Evolutionary conservation across 2,113 vertebrate species (phyloP), one percentile per base, ranked within the genome.

Genomic region (Elephantulus edwardii): DNA sequence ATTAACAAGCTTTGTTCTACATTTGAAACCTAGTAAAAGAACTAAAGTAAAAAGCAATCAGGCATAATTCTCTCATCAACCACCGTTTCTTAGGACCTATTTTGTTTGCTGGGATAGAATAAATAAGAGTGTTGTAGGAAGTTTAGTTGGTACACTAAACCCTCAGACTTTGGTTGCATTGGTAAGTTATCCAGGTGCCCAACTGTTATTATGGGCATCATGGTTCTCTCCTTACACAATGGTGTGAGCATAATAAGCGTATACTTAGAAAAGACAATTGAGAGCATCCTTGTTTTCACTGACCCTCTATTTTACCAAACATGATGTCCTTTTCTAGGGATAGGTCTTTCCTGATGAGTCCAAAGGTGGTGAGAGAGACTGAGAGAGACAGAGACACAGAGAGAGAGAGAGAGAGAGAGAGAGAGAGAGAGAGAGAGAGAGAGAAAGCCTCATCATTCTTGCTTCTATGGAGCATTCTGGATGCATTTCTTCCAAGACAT

Each of bases 1-100:
- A 79, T 40, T 26, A 90, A 22, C 28, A 54, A 7, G 66, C n/a
- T 88, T 22, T 64, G 82, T 75, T 33, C 17, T 46, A 75, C 24
- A 74, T 76, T 76, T 81, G 19, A 84, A 95, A 75, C 44, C 8
- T 60, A 26, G 20, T 44, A 90, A 75, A 80, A 44, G 79, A 7
- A 75, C 2, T 62, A 14, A 46, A 8, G 30, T 46, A 48, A 89
- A 66, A 6, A 52, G 11, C 83, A 80, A 60, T 33, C 5, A 70
- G 20, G 17, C 9, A 62, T 52, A 20, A 52, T 72, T 90, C 26
- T 82, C 71, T 83, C 38, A 85, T 50, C 62, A 68, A 68, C 20
- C 40, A 70, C 33, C 30, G 12, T 68, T 70, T 77, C 54, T 35
- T 71, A 30, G 35, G 19, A 93, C 58, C 22, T 8, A 3, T 79